phyloP scores from a whole-genome alignment of 2,113 vertebrate genomes.

The Dolichotis patagonum region DNA sequence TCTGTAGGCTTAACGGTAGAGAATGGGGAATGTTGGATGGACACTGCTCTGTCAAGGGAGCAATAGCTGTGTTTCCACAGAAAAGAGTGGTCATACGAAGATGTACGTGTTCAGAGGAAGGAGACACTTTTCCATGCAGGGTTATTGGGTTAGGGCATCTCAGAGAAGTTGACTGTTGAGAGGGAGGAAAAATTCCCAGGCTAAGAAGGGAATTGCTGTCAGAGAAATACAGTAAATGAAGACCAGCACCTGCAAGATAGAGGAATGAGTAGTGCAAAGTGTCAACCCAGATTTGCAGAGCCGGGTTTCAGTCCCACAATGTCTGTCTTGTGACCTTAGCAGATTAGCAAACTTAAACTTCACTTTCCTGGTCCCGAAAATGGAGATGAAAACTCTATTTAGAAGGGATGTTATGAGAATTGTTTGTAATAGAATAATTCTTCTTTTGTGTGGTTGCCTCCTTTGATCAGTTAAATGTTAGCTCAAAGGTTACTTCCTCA shows the following conservation, averaged over 20 bases:
- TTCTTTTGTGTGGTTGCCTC: neutral
- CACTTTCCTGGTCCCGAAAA: constrained; percentile 9
- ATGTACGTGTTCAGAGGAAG: neutral
- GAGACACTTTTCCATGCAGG: neutral
- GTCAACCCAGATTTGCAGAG: neutral
- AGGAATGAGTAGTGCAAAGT: neutral
- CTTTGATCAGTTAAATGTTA: constrained; percentile 29
- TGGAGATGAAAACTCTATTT: neutral
- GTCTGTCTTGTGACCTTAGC: neutral
- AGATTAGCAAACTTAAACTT: neutral
- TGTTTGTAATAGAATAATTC: neutral
- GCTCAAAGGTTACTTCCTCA: neutral
- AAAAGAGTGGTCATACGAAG: neutral
- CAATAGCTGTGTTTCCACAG: neutral
- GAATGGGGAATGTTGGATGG: neutral
- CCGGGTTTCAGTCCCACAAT: neutral
- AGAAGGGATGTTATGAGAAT: neutral
- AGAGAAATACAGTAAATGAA: neutral
- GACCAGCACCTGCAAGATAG: neutral
- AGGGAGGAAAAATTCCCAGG: neutral
- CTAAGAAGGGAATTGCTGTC: neutral
- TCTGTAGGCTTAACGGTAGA: neutral
- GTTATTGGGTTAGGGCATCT: neutral
- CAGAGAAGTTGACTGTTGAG: neutral
- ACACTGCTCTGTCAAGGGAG: neutral